phyloP scores from a whole-genome alignment of 1,140 invertebrate species.

The Berghia stephanieae region DNA sequence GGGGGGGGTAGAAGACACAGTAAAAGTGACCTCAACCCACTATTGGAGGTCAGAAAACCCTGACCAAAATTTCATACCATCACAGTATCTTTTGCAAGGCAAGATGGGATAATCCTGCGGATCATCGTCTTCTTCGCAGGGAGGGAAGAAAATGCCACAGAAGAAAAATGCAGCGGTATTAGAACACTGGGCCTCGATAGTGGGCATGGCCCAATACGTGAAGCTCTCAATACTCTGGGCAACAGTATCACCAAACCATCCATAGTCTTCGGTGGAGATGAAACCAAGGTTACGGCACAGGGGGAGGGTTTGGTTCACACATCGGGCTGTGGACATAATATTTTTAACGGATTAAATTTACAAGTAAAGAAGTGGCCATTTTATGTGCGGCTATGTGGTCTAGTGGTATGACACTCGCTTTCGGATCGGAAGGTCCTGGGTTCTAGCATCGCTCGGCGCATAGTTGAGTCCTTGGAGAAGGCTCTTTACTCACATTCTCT shows the following conservation, averaged over 20 bases:
- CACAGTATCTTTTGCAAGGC: constrained; percentile 27
- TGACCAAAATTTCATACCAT: constrained; percentile 29
- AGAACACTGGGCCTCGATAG: constrained; percentile 11
- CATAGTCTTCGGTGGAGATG: background rate
- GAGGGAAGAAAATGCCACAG: constrained; percentile 30
- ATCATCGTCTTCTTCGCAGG: constrained; percentile 18
- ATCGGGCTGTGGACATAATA: too few species aligned
- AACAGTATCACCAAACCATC: constrained; percentile 11
- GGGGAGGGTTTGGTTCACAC: constrained; percentile 2
- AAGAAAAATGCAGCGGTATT: constrained; percentile 27
- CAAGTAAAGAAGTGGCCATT: too few species aligned
- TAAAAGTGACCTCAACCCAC: too few species aligned
- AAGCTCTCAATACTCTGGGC: background rate
- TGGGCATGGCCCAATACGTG: constrained; percentile 19
- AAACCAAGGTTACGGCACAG: constrained; percentile 17
- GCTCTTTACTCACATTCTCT: too few species aligned
- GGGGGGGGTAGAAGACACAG: too few species aligned
- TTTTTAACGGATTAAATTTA: too few species aligned
- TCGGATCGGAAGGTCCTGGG: too few species aligned
- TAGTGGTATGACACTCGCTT: too few species aligned
- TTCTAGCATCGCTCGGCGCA: too few species aligned
- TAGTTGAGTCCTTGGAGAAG: too few species aligned
- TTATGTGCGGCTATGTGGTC: too few species aligned
- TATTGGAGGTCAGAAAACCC: too few species aligned
- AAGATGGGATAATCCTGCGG: background rate